Conservation (phyloP, 2,888 invertebrate genomes). For the Disparrhopalites patrizii region DNA sequence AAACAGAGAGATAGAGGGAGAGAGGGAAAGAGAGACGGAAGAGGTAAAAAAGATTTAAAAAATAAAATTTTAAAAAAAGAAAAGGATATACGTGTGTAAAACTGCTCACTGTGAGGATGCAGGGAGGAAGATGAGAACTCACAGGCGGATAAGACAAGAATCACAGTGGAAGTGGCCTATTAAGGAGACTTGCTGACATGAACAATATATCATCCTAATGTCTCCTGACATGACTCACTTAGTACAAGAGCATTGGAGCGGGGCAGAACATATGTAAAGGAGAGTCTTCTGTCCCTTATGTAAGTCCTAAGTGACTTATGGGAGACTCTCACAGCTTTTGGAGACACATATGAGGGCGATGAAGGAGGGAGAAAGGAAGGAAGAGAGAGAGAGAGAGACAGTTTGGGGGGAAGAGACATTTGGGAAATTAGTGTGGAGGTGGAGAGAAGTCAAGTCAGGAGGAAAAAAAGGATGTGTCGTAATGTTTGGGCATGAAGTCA, state of each 20-base stretch:
- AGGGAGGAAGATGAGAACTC: not conserved
- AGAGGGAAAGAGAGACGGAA: too few relatives aligned
- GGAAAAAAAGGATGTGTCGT: too few relatives aligned
- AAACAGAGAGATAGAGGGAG: too few relatives aligned
- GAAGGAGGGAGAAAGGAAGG: not conserved
- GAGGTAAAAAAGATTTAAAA: too few relatives aligned
- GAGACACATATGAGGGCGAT: too few relatives aligned
- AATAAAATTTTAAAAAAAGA: not conserved
- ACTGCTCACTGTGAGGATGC: too few relatives aligned
- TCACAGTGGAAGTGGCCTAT: constrained; percentile 29
- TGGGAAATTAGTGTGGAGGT: constrained; percentile 3
- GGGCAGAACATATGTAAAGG: constrained; percentile 5
- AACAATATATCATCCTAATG: constrained; percentile 37
- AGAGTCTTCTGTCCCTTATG: too few relatives aligned
- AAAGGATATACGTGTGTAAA: too few relatives aligned
- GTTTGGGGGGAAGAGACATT: not conserved
- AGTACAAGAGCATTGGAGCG: constrained; percentile 27
- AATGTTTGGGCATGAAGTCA: too few relatives aligned
- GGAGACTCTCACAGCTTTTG: too few relatives aligned
- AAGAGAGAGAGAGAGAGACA: not conserved
- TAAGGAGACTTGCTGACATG: constrained; percentile 34
- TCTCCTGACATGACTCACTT: constrained; percentile 36
- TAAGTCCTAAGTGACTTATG: too few relatives aligned
- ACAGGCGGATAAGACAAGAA: constrained; percentile 1
- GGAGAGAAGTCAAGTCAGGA: constrained; percentile 14